Evolutionary conservation across 2,113 vertebrate species (phyloP).

Genomic region (Crotalus helleri): DNA sequence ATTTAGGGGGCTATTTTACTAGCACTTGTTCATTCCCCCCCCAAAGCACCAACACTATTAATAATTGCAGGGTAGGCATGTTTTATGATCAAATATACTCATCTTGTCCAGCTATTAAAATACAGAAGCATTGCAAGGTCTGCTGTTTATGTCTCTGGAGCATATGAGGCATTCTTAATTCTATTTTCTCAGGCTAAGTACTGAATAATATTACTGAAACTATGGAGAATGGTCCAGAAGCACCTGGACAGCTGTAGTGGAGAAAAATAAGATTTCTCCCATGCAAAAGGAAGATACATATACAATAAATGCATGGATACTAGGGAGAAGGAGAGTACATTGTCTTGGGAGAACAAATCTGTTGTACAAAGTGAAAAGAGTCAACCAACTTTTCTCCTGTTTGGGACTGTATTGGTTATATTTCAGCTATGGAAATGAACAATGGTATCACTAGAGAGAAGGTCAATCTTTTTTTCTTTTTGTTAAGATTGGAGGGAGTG

Average conservation of each 20-base stretch:
- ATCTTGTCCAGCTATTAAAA: not conserved
- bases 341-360: not conserved
- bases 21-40: not conserved
- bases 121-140: not conserved
- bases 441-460: not conserved
- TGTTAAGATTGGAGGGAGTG: not conserved
- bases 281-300: not conserved
- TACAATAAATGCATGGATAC: not conserved
- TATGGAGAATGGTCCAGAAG: not conserved
- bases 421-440: not conserved
- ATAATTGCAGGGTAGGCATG: not conserved
- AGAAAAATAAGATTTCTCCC: not conserved
- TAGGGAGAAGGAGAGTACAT: not conserved
- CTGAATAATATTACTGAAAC: not conserved
- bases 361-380: not conserved
- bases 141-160: not conserved
- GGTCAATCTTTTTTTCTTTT: not conserved
- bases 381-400: not conserved
- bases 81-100: not conserved
- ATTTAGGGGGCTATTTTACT: not conserved
- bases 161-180: not conserved
- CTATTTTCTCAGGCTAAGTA: not conserved
- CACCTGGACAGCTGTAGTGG: not conserved
- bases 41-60: not conserved
- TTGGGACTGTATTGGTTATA: not conserved